Conservation (phyloP, 2,113 vertebrate species). For the Rattus rattus region DNA sequence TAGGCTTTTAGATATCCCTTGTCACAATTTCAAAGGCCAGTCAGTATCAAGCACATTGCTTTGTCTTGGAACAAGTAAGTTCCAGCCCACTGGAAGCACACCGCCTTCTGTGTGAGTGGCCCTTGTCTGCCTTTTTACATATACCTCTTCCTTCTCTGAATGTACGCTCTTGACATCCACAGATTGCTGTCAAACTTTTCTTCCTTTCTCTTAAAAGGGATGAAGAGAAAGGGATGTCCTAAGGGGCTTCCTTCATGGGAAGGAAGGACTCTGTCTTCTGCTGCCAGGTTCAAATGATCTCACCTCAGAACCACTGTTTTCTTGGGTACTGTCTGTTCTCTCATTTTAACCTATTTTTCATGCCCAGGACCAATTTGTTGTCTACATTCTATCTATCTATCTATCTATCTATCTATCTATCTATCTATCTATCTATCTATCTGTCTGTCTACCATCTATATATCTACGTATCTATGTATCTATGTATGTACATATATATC, state of each 20-base stretch:
- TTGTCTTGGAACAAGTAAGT: neutral
- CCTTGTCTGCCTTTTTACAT: fast-evolving
- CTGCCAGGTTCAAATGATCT: neutral
- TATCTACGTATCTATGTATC: neutral
- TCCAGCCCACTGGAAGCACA: neutral
- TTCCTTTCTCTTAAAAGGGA: neutral
- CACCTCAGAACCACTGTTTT: neutral
- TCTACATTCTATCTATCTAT: neutral
- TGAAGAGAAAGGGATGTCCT: neutral
- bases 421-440: neutral
- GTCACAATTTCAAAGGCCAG: neutral
- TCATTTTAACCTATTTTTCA: neutral
- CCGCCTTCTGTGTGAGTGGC: neutral
- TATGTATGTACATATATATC: neutral
- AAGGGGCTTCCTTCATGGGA: neutral
- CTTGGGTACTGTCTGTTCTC: fast-evolving
- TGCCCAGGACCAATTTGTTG: neutral
- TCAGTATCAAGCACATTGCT: neutral
- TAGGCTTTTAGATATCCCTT: neutral
- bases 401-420: neutral
- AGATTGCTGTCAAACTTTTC: neutral
- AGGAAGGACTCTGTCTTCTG: neutral
- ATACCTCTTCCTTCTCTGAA: neutral
- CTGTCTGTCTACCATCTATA: neutral
- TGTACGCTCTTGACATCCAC: neutral